Base-by-base conservation (phyloP, 2,888 invertebrate species). In the Agrypnus murinus region DNA sequence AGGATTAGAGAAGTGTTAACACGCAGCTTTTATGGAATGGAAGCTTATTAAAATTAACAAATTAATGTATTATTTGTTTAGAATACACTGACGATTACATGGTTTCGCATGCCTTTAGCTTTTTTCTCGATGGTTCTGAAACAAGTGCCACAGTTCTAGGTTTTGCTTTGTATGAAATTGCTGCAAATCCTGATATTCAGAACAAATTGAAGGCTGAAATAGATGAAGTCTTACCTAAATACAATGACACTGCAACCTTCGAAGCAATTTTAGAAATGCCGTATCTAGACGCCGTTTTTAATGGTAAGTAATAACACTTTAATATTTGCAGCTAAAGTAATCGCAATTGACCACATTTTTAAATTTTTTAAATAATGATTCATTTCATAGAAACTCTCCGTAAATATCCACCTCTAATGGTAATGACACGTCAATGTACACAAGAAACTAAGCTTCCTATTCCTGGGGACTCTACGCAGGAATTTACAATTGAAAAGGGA, bases 41-140 rank as follows among this genome's bases (percentile, higher is more conserved):
- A n/a, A n/a, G n/a, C n/a, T n/a, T n/a, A n/a, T n/a, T n/a, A n/a
- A n/a, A n/a, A n/a, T n/a, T n/a, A n/a, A n/a, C n/a, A n/a, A n/a
- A n/a, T n/a, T n/a, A n/a, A n/a, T n/a, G n/a, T n/a, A n/a, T n/a
- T n/a, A n/a, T n/a, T n/a, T n/a, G n/a, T 43, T 9, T 34, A 59
- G 59, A 59, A 45, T 59, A 43, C 64, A 74, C 65, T 0, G 73
- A 84, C 15, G 77, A 78, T 2, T 76, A 55, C 15, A 36, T 55
- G 55, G 55, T 55, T 4, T 15, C 55, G 1, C 55, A 55, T 17
- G 77, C 82, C 1, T 74, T 86, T 0, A 81, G 86, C 0, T 86
- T 86, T 72, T 86, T 86, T 69, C 45, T 83, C 1, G 88, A 87
- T 36, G 87, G 87, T 1, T 87, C 84, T 72, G 87, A 87, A 74